These are phyloP conservation scores for Ptyas mucosa DNA, from an alignment of 2,113 vertebrate genomes.

Conservation along the genomic window DNA sequence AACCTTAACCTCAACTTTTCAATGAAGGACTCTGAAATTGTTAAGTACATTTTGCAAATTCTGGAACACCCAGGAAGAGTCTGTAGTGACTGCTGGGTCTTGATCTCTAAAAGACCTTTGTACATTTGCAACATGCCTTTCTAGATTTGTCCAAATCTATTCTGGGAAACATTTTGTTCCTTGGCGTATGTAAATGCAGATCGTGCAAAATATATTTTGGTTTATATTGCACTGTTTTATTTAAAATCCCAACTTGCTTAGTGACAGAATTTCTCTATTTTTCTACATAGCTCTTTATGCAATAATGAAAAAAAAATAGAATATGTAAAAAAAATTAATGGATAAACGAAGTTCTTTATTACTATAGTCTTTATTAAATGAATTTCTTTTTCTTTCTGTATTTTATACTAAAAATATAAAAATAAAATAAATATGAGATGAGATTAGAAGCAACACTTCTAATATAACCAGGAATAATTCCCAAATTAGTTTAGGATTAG, in stretches of 20 bases:
- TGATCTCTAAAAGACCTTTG: background rate
- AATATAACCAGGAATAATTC: background rate
- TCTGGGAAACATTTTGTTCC: background rate
- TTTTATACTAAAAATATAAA: background rate
- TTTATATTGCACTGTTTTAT: background rate
- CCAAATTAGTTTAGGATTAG: background rate
- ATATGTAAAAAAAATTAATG: background rate
- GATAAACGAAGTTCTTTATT: background rate
- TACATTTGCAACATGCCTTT: background rate
- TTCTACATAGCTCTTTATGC: background rate
- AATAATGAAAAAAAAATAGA: background rate
- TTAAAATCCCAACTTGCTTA: background rate
- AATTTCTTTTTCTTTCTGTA: background rate
- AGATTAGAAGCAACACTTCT: background rate
- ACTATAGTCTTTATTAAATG: too few relatives aligned
- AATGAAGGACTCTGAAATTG: background rate
- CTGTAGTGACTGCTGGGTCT: background rate
- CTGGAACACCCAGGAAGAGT: background rate
- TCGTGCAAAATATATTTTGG: background rate
- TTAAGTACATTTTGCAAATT: background rate
- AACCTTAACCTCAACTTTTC: background rate
- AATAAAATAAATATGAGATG: background rate
- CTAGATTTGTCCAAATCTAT: background rate
- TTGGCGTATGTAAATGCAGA: background rate
- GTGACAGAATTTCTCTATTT: background rate